Base-by-base conservation (phyloP, 2,113 vertebrate genomes). In the Piprites chloris region DNA sequence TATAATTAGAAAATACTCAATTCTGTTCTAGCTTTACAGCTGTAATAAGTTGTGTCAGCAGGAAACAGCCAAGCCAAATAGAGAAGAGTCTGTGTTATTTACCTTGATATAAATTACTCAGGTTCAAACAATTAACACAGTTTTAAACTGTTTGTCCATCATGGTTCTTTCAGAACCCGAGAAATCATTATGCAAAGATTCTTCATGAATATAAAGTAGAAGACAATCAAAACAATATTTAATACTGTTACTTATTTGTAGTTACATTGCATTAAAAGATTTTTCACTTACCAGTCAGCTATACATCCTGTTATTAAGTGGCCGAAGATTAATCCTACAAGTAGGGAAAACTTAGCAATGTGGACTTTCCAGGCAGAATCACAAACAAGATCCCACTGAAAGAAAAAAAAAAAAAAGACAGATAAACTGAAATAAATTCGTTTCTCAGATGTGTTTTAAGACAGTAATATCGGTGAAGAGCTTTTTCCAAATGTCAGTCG, bases 351-450 rank as follows among this genome's bases (percentile, higher is more conserved):
- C 95, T 99, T 99, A 90, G 99, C 99, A 95, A 99, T 99, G 97
- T 99, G 99, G 58, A 99, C 99, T 97, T 99, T 99, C 99, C 99
- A 99, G 87, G 99, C 98, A 68, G 99, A 99, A 92, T 99, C 99
- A 93, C 99, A 99, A 95, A 99, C 99, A 98, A 99, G 98, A 96
- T 99, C 98, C 99, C 99, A 99, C 99, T 99, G 94, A 47, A 98
- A 98, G 62, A 98, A 96, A 97, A 96, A 15, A 59, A 15, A 59
- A 39, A 78, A 92, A 52, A 12, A 82, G 86, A 96, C 58, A 97
- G 53, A 77, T 67, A 65, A 90, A 93, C 28, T 67, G 56, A 93
- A 93, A 71, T 62, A 63, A 55, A 76, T 30, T 55, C 42, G 32
- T 94, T 59, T 66, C 33, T 79, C 66, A 63, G 28, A 37, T 9